Conservation (phyloP, 2,113 vertebrate genomes). For the Vidua chalybeata region DNA sequence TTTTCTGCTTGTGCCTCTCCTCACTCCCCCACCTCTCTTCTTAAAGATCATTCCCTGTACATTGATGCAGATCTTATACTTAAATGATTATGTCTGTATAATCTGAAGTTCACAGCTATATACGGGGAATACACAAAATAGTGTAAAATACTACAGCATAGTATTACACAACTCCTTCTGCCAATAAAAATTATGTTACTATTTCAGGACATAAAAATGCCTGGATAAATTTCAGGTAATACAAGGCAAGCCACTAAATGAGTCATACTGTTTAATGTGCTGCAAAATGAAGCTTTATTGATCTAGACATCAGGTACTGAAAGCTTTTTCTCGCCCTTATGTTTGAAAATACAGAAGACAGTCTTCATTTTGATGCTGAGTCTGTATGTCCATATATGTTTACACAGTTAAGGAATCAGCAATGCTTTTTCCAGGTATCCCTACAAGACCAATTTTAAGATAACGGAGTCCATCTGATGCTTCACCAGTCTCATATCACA, state of each 20-base stretch:
- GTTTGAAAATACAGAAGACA: background rate
- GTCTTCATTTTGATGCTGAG: background rate
- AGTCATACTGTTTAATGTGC: background rate
- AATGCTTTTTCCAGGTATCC: background rate
- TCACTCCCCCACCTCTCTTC: background rate
- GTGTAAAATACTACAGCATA: background rate
- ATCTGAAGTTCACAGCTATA: background rate
- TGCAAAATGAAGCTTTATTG: background rate
- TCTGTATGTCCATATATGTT: background rate
- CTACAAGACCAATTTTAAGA: background rate
- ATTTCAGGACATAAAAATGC: background rate
- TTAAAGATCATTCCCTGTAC: background rate
- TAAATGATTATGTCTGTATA: background rate
- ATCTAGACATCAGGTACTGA: background rate
- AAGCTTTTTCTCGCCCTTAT: background rate
- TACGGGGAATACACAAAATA: background rate
- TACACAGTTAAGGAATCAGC: background rate
- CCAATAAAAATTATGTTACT: background rate
- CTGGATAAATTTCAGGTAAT: background rate
- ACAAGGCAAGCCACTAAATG: background rate
- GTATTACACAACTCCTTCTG: background rate
- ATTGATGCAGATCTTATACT: background rate
- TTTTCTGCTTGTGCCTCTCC: rapidly evolving
- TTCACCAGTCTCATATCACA: background rate
- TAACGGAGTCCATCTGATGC: background rate